These are phyloP conservation scores for Procapra przewalskii DNA, from an alignment of 2,113 vertebrate genomes.

Conservation along the genomic window DNA sequence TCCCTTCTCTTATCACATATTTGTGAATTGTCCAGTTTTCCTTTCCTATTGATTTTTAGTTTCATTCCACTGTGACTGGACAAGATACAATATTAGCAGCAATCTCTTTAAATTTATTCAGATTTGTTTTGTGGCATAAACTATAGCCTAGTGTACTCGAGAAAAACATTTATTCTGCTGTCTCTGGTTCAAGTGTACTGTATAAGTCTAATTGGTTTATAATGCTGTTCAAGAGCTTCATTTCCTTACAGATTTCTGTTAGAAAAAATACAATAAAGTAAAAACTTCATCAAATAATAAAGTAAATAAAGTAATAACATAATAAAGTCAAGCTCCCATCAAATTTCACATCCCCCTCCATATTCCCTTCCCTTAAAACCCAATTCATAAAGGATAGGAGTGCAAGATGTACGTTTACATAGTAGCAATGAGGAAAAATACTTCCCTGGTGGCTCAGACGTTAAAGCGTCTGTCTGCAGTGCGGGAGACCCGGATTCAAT, in stretches of 20 bases:
- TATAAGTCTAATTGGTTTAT: neutral
- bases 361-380: neutral
- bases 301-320: neutral
- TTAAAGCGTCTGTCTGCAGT: no score
- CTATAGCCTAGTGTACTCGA: neutral
- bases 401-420: neutral
- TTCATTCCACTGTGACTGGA: neutral
- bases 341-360: neutral
- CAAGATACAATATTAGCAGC: neutral
- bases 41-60: neutral
- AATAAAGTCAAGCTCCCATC: neutral
- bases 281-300: neutral
- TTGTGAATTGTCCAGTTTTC: neutral
- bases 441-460: no score
- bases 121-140: neutral
- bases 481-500: rapidly evolving
- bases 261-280: neutral
- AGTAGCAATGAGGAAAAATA: neutral
- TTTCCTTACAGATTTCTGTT: neutral
- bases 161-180: neutral
- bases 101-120: neutral
- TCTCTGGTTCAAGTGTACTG: neutral
- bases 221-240: neutral
- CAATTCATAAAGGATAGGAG: neutral
- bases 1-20: neutral